Evolutionary conservation across 2,113 vertebrate species (phyloP), one percentile per base, ranked within the genome.

Genomic region (Cepphus grylle): DNA sequence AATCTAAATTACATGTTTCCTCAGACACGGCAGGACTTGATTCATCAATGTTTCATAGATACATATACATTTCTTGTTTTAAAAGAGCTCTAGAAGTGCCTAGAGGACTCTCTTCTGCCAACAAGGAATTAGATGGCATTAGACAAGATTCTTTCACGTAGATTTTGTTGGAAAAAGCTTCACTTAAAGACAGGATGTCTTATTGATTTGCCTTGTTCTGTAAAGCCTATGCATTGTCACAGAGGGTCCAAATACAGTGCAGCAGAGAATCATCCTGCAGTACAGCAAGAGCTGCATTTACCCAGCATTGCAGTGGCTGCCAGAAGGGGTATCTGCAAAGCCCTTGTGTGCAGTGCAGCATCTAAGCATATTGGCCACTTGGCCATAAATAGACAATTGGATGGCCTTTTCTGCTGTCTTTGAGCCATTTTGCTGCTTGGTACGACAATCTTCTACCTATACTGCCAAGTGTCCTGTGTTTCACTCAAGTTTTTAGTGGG

Each of bases 1-100:
- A 80, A 81, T 82, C 50, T 81, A 91, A 93, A 92, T 86, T 91
- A 61, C 65, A 23, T 82, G 55, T 94, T 85, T 88, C 86, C 61
- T 86, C 56, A 62, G 77, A 49, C 45, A 59, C 0, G 2, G 23
- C 42, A 90, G 70, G n/a, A 29, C 61, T 93, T 74, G 47, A 36
- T 94, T 94, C 81, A 81, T 91, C 43, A 72, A 21, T 72, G 43
- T 78, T 83, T 85, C 58, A 88, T 80, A 45, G 61, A 23, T 43
- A 32, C 2, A 16, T 69, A 6, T 6, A 47, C 4, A 7, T 77
- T 83, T 73, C n/a, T 66, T 86, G 61, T 67, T 86, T 88, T 93
- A 83, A 91, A 83, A 91, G 73, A 59, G 30, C 49, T 76, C 58
- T 89, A 47, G 23, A 82, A n/a, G 34, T 49, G 83, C 29, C 18